Conservation (phyloP, 2,888 invertebrate species). For the Charanyca ferruginea region DNA sequence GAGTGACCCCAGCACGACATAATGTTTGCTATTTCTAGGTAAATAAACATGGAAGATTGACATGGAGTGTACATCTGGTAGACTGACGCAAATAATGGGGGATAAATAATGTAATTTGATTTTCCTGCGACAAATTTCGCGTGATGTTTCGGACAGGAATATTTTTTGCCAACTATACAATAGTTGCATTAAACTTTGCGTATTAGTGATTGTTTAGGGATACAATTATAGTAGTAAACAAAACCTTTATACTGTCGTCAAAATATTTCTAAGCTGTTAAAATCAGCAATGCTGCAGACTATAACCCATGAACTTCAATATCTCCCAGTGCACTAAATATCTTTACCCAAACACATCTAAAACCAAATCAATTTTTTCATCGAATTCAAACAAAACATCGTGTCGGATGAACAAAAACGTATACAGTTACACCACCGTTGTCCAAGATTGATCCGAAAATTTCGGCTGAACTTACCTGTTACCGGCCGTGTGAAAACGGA, state of each 20-base stretch:
- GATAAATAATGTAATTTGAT: slow-evolving; percentile 90
- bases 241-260: too few relatives aligned
- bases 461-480: slow-evolving; percentile 83
- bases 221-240: not conserved
- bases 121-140: slow-evolving; percentile 87
- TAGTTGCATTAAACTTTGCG: slow-evolving; percentile 38
- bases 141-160: slow-evolving; percentile 71
- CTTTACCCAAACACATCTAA: slow-evolving; percentile 5
- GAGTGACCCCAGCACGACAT: slow-evolving; percentile 85
- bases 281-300: not conserved
- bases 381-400: slow-evolving; percentile 49
- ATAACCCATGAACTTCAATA: too few relatives aligned
- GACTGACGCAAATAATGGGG: slow-evolving; percentile 89
- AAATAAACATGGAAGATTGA: slow-evolving; percentile 90
- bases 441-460: slow-evolving; percentile 72
- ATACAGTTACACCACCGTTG: slow-evolving; percentile 80
- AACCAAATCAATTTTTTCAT: slow-evolving; percentile 17
- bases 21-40: slow-evolving; percentile 89
- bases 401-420: slow-evolving; percentile 82
- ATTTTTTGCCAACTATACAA: slow-evolving; percentile 49
- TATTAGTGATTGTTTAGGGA: slow-evolving; percentile 10
- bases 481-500: slow-evolving; percentile 88
- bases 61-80: slow-evolving; percentile 90
- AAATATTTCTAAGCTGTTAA: too few relatives aligned
- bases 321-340: not conserved